Conservation (phyloP, 1,140 invertebrate genomes). For the Anastrepha ludens region DNA sequence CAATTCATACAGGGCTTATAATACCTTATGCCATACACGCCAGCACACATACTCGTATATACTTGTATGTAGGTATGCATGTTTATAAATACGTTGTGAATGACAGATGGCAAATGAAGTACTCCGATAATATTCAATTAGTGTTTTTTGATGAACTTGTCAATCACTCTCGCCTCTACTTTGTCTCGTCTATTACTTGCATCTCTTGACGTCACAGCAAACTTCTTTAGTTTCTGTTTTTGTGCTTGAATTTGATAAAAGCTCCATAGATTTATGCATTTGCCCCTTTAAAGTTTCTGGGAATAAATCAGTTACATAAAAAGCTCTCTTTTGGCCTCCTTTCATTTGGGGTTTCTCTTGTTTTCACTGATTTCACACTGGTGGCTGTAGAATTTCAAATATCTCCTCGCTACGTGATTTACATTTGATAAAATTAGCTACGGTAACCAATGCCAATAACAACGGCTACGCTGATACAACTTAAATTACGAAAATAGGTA, state of each 20-base stretch:
- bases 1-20: too few relatives aligned
- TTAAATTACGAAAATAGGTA: not conserved
- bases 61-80: too few relatives aligned
- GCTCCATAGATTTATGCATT: not conserved
- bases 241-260: not conserved
- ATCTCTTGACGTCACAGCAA: too few relatives aligned
- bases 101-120: too few relatives aligned
- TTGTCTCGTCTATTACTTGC: too few relatives aligned
- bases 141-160: too few relatives aligned
- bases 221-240: too few relatives aligned
- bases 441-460: not conserved
- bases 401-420: not conserved
- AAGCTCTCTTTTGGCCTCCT: not conserved
- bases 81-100: too few relatives aligned
- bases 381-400: not conserved
- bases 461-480: not conserved
- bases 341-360: not conserved
- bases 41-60: too few relatives aligned
- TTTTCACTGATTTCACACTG: not conserved
- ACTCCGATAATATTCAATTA: too few relatives aligned
- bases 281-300: not conserved
- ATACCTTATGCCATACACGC: too few relatives aligned
- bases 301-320: not conserved
- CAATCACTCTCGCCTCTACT: too few relatives aligned
- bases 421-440: slow-evolving; percentile 41